Base-by-base conservation (phyloP, 2,797 vertebrate genomes). In the Cichlasoma orientale region DNA sequence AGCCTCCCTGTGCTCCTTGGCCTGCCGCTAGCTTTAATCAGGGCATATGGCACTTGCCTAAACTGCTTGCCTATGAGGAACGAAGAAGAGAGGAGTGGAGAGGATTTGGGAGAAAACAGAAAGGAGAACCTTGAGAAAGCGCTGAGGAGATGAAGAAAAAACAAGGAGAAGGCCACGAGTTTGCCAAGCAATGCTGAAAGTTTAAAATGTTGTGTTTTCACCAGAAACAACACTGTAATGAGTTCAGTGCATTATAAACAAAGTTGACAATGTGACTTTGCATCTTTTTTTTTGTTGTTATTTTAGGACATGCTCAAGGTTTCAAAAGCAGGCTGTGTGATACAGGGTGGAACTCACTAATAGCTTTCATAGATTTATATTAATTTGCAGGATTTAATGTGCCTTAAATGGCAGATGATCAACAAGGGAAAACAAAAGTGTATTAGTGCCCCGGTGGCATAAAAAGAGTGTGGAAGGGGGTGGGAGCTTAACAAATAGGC, bases 11-110 rank as follows among this genome's bases (percentile, higher is more conserved):
- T 96, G 97, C 95, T 97, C 95, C 50, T 95, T 90, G 95, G 90
- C 95, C 96, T 96, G 95, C 95, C 92, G 90, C 94, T 95, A 93
- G 95, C 95, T 96, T 95, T 96, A 96, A 96, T 96, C 93, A 86
- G 96, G 97, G 96, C 97, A 98, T 98, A 98, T 98, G 97, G 97
- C 97, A 95, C 94, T 95, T 95, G 94, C 96, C 95, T 94, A 94
- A 95, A 93, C 92, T 94, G 96, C 95, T 93, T 96, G 88, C 88
- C 93, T 95, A 86, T 81, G 31, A 92, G 86, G 89, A 92, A 86
- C 55, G 72, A 44, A 77, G 84, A 87, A 52, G 58, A 77, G 59
- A 77, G 36, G 13, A 74, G 47, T 74, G 69, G 47, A 81, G 74
- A 86, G 78, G 81, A 80, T 80, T 74, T 75, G 47, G 72, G 68